A percentile compares a stretch with the other conserved stretches of the same genome.
phyloP scores from a whole-genome alignment of 2,888 invertebrate species.

The Hartigia nigra region DNA sequence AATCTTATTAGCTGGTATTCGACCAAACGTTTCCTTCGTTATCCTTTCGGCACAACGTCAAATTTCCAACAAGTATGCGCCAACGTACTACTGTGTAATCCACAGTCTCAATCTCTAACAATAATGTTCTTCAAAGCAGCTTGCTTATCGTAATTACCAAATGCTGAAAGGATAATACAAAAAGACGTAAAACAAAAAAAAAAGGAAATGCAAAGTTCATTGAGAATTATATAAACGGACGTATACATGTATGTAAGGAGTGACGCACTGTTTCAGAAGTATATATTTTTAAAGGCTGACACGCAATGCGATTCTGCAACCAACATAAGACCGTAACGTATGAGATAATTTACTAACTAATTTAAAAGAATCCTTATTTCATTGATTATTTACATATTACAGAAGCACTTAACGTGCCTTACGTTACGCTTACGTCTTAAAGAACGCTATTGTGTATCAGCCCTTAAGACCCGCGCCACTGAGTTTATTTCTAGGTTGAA shows the following conservation, averaged over 20 bases:
- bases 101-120: neutral
- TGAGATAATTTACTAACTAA: neutral
- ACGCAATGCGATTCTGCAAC: neutral
- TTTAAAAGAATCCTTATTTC: neutral
- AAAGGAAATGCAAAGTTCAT: neutral
- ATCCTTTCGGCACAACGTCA: neutral
- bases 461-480: neutral
- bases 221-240: neutral
- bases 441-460: neutral
- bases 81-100: neutral
- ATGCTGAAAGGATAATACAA: neutral
- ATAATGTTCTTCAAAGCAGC: neutral
- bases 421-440: neutral
- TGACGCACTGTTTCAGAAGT: neutral
- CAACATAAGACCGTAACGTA: neutral
- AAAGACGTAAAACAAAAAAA: neutral
- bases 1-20: neutral
- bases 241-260: neutral
- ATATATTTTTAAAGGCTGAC: neutral
- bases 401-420: too few relatives aligned
- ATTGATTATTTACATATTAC: neutral
- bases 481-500: neutral
- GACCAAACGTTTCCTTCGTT: neutral
- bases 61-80: neutral
- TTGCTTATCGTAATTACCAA: neutral